Evolutionary conservation across 1,140 invertebrate genomes (phyloP).

Genomic region (Orussus abietinus): DNA sequence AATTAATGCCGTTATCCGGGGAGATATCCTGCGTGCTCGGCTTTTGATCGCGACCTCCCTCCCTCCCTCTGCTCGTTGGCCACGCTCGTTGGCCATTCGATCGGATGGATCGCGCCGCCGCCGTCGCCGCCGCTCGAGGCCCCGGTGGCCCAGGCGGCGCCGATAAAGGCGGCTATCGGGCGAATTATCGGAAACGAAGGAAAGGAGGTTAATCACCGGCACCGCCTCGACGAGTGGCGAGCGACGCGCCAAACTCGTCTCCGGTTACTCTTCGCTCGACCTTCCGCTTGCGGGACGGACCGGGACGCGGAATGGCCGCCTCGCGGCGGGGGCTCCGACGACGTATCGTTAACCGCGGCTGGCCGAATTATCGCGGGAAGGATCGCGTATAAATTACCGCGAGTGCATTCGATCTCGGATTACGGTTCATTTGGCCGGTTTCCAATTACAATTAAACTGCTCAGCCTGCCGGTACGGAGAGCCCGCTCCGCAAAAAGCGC

Average conservation of each 20-base stretch:
- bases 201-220: too few relatives aligned
- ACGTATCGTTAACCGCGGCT: constrained; percentile 18
- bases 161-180: too few relatives aligned
- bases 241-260: too few relatives aligned
- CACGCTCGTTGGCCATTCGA: constrained; percentile 35
- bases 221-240: too few relatives aligned
- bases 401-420: constrained; percentile 24
- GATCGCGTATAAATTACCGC: constrained; percentile 23
- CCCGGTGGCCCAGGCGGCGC: constrained; percentile 18
- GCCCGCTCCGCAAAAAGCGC: background rate
- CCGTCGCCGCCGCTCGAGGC: constrained; percentile 32
- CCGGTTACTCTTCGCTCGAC: too few relatives aligned
- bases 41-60: constrained; percentile 34
- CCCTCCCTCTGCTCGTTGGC: constrained; percentile 6
- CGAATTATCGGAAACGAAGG: too few relatives aligned
- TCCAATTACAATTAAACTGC: constrained; percentile 36
- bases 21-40: constrained; percentile 34
- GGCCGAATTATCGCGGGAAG: constrained; percentile 6
- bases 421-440: constrained; percentile 35
- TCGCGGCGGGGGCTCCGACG: constrained; percentile 25
- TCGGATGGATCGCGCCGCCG: constrained; percentile 41
- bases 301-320: too few relatives aligned
- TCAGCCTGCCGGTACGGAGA: constrained; percentile 18
- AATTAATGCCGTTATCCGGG: constrained; percentile 46
- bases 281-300: too few relatives aligned